Evolutionary conservation across 2,797 vertebrate species (phyloP), one percentile per base, ranked within the genome.

Genomic region (Rachycentron canadum): DNA sequence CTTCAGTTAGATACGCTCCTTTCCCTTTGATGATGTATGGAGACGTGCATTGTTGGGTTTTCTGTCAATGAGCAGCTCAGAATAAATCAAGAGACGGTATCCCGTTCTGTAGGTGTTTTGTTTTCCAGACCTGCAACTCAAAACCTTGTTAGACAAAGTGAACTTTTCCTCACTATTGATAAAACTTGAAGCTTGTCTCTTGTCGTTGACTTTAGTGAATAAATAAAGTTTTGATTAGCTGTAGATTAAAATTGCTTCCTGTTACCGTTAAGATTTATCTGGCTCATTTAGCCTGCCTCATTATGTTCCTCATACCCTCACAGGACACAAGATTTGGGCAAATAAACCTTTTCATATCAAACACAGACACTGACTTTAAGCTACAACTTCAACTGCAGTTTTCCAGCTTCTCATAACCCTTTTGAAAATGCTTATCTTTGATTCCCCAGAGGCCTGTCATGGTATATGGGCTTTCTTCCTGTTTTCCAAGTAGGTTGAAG

Each of bases 331-430:
- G 43, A 30, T 76, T 79, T 70, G 49, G 52, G 36, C 56, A 75
- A 32, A 55, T 84, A 73, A 75, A 76, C 64, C 69, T 69, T 76
- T 84, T 67, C 71, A 69, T 78, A 57, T 55, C 21, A 38, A 68
- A 26, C 19, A 23, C 9, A 59, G 65, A 49, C 43, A 32, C 7
- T n/a, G 21, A 38, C 62, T 52, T 45, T 16, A n/a, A 13, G 25
- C 12, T n/a, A 13, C 17, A 32, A 23, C 21, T 32, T 21, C 60
- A 38, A 26, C 14, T 34, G 28, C 34, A 19, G 52, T 26, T 73
- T 64, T 73, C 38, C 21, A 28, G 36, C 26, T 68, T 32, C 19
- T 38, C 52, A 8, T 47, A n/a, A 23, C 38, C 30, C 66, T 40
- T 3, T 40, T 40, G 12, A 74, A 73, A 68, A n/a, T n/a, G n/a